phyloP scores from a whole-genome alignment of 2,113 vertebrate species.

The Cololabis saira region DNA sequence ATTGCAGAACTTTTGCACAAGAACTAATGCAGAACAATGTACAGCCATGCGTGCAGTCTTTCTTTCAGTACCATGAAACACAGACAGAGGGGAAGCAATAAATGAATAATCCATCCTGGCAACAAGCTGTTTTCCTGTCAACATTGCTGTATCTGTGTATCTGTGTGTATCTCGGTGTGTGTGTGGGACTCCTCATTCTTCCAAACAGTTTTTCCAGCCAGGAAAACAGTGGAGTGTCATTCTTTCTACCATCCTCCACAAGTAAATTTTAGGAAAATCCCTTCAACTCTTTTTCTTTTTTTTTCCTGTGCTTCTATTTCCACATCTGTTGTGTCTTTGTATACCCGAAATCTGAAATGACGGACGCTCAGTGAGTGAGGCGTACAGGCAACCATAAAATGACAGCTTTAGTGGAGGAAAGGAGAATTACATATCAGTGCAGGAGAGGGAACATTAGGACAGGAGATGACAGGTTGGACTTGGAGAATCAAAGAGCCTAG shows the following conservation, averaged over 20 bases:
- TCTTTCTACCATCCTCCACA: constrained; percentile 44
- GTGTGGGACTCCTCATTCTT: constrained; percentile 18
- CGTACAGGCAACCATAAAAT: constrained; percentile 57
- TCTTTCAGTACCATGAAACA: constrained; percentile 10
- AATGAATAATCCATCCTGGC: constrained; percentile 66
- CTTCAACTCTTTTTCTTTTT: constrained; percentile 6
- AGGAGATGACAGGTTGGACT: no score
- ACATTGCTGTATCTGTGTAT: constrained; percentile 63
- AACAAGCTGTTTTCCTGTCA: constrained; percentile 76
- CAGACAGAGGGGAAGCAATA: constrained; percentile 64
- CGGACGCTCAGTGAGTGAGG: constrained; percentile 45
- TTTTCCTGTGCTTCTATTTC: constrained; percentile 28
- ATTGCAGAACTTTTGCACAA: constrained; percentile 37
- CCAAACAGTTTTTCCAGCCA: constrained; percentile 61
- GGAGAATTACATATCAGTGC: background rate
- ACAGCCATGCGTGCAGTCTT: constrained; percentile 24
- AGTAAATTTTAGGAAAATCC: constrained; percentile 21
- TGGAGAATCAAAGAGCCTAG: no score
- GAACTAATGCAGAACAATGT: constrained; percentile 44
- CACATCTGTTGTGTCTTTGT: constrained; percentile 56
- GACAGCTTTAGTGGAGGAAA: constrained; percentile 28
- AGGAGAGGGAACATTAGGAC: no score
- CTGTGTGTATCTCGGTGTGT: background rate
- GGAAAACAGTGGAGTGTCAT: constrained; percentile 52
- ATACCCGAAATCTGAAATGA: constrained; percentile 45